A percentile compares a stretch with the other conserved stretches of the same genome.
Evolutionary conservation across 1,140 invertebrate genomes (phyloP).

Genomic region (Zaprionus kolodkinae): DNA sequence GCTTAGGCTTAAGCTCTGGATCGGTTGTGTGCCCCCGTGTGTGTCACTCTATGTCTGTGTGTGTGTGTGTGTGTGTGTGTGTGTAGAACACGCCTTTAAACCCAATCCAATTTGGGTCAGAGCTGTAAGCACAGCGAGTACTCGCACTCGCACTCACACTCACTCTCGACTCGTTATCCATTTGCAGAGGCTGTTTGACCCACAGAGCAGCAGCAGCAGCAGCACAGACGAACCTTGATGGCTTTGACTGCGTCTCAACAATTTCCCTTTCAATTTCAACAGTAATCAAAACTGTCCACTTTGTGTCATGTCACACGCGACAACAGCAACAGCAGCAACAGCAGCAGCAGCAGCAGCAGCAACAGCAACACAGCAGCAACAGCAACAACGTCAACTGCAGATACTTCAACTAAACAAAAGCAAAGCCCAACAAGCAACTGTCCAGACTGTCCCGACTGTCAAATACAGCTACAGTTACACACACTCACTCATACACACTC

Average conservation of each 20-base stretch:
- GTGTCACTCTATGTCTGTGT: not conserved
- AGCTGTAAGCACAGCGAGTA: slow-evolving; percentile 15
- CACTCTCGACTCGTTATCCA: slow-evolving; percentile 32
- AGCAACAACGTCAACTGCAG: slow-evolving; percentile 64
- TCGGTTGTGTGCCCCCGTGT: not conserved
- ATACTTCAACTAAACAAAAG: slow-evolving; percentile 79
- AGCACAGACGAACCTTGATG: slow-evolving; percentile 15
- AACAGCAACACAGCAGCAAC: slow-evolving; percentile 24
- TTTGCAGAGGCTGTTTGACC: slow-evolving; percentile 40
- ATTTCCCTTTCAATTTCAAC: slow-evolving; percentile 81
- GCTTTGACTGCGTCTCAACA: slow-evolving; percentile 60
- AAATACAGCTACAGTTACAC: slow-evolving; percentile 20
- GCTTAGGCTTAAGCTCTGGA: slow-evolving; percentile 41
- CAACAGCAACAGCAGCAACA: slow-evolving; percentile 48
- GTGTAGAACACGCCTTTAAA: slow-evolving; percentile 37
- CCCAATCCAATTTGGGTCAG: slow-evolving; percentile 50
- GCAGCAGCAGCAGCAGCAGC: too few relatives aligned
- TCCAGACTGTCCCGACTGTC: slow-evolving; percentile 64
- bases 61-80: slow-evolving; percentile 4
- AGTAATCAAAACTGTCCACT: slow-evolving; percentile 81
- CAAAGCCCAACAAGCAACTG: slow-evolving; percentile 60
- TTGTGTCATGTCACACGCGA: slow-evolving; percentile 79
- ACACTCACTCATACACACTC: slow-evolving; percentile 5
- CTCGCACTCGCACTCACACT: slow-evolving; percentile 7
- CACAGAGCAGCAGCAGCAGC: slow-evolving; percentile 26